Evolutionary conservation across 2,797 vertebrate species (phyloP).

Genomic region (Falco biarmicus): DNA sequence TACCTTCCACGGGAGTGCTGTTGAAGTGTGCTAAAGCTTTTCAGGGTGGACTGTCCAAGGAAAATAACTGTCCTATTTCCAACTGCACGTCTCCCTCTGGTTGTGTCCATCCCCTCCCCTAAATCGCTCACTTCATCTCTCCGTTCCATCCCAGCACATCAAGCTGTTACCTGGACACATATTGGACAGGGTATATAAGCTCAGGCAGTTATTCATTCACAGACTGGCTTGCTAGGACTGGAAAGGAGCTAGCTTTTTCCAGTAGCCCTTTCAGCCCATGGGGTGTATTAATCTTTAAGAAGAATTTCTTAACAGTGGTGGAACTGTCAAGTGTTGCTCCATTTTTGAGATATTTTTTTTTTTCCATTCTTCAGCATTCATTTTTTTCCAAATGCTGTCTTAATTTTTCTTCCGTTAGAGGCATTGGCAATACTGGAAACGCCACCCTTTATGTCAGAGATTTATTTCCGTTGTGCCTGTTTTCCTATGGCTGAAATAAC

Average conservation of each 20-base stretch:
- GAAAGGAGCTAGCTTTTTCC: background rate
- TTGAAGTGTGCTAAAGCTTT: background rate
- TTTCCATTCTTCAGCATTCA: background rate
- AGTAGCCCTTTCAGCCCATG: background rate
- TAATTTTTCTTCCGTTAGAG: background rate
- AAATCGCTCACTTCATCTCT: background rate
- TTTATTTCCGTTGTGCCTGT: background rate
- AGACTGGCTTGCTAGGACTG: background rate
- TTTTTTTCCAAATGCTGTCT: background rate
- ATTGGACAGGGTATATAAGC: background rate
- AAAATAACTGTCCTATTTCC: background rate
- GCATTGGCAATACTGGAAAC: background rate
- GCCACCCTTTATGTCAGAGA: background rate
- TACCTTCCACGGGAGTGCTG: background rate
- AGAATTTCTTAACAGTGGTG: background rate
- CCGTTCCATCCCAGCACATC: background rate
- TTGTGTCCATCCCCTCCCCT: background rate
- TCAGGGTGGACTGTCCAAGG: background rate
- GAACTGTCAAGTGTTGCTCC: background rate
- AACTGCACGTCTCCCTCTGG: background rate
- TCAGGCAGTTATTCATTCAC: background rate
- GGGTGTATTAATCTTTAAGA: background rate
- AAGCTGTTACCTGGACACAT: no score
- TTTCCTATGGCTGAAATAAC: background rate
- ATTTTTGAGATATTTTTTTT: background rate